Conservation (phyloP, 2,888 invertebrate genomes). For the Tinea trinotella region DNA sequence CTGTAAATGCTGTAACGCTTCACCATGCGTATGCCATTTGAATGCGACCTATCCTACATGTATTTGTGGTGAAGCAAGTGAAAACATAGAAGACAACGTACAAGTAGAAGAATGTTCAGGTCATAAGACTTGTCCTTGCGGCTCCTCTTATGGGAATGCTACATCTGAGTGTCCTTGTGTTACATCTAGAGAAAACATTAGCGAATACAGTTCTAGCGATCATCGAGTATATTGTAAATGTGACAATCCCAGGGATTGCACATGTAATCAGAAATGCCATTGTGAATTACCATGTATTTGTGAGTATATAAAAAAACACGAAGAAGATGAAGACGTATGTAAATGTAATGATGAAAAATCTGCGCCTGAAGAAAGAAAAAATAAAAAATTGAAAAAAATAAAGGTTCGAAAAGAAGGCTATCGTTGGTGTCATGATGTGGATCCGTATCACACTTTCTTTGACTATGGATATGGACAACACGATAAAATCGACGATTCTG, state of each 20-base stretch:
- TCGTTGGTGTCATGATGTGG: slow-evolving; percentile 56
- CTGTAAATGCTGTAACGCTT: slow-evolving; percentile 45
- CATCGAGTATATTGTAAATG: slow-evolving; percentile 37
- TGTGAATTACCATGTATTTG: slow-evolving; percentile 20
- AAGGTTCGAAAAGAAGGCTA: slow-evolving; percentile 52
- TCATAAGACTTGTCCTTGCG: slow-evolving; percentile 43
- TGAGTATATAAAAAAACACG: slow-evolving; percentile 20
- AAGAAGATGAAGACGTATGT: slow-evolving; percentile 19
- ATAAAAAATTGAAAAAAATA: slow-evolving; percentile 38
- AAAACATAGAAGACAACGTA: slow-evolving; percentile 22
- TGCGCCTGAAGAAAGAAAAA: neutral
- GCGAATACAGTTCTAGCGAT: slow-evolving; percentile 26
- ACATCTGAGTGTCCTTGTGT: slow-evolving; percentile 43
- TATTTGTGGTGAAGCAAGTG: slow-evolving; percentile 30
- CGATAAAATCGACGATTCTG: slow-evolving; percentile 39
- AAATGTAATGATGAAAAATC: neutral
- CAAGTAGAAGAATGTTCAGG: slow-evolving; percentile 32
- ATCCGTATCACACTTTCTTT: slow-evolving; percentile 56
- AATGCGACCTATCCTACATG: slow-evolving; percentile 46
- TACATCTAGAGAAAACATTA: slow-evolving; percentile 35
- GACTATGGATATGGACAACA: slow-evolving; percentile 51
- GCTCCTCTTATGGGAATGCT: slow-evolving; percentile 30
- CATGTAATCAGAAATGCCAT: slow-evolving; percentile 39
- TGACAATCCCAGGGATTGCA: slow-evolving; percentile 45
- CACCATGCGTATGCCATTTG: slow-evolving; percentile 48